These are phyloP conservation scores for Diabrotica balteata DNA, from an alignment of 2,888 invertebrate genomes.

Conservation along the genomic window DNA sequence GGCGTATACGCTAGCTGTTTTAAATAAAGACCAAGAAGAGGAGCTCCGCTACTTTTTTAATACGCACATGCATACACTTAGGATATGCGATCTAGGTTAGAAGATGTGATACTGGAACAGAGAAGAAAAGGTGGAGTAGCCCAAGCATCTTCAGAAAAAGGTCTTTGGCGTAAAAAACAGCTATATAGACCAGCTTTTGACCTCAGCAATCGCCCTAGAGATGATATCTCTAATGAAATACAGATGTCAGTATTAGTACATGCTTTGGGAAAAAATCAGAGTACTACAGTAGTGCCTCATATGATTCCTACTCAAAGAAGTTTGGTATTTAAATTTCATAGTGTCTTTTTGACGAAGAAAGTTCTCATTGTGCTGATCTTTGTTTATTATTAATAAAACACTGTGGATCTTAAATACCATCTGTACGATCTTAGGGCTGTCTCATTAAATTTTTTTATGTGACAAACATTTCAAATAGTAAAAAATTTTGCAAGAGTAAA, in stretches of 20 bases:
- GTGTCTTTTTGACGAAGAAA: conserved; percentile 89
- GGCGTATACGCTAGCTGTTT: conserved; percentile 88
- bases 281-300: conserved; percentile 86
- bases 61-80: conserved; percentile 64
- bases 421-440: conserved; percentile 92
- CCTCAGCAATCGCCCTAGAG: conserved; percentile 59
- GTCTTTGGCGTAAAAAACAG: conserved; percentile 83
- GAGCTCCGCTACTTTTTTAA: conserved; percentile 55
- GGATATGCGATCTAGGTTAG: conserved; percentile 87
- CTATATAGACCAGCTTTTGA: conserved; percentile 66
- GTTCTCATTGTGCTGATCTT: conserved; percentile 87
- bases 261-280: conserved; percentile 90
- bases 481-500: conserved; percentile 98
- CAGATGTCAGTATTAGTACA: conserved; percentile 85
- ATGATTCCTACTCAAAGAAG: conserved; percentile 93
- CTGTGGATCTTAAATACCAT: conserved; percentile 86
- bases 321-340: conserved; percentile 89
- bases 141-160: conserved; percentile 65
- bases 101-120: conserved; percentile 91
- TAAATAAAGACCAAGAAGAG: conserved; percentile 75
- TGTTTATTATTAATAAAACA: conserved; percentile 91
- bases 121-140: conserved; percentile 72
- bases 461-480: conserved; percentile 95
- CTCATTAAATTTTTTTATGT: conserved; percentile 92
- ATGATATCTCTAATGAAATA: conserved; percentile 70